Evolutionary conservation across 1,140 invertebrate genomes (phyloP).

Genomic region (Acromyrmex heyeri): DNA sequence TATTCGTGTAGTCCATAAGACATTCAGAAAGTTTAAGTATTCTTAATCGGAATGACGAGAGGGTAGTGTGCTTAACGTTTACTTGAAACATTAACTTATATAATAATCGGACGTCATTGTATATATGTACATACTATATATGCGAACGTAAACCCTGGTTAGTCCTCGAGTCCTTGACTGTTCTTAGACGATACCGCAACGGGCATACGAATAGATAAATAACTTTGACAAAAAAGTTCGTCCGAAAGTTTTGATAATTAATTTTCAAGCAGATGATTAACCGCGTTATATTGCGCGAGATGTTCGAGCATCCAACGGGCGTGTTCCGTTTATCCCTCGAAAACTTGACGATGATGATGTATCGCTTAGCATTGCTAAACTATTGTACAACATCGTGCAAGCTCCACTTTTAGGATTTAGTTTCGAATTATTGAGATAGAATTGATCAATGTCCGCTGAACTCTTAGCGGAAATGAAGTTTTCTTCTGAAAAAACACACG

Average conservation of each 20-base stretch:
- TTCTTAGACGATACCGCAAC: slow-evolving; percentile 58
- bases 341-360: slow-evolving; percentile 54
- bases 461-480: not conserved
- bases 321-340: slow-evolving; percentile 14
- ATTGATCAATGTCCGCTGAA: slow-evolving; percentile 30
- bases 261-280: slow-evolving; percentile 46
- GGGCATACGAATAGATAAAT: slow-evolving; percentile 32
- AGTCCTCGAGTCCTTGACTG: slow-evolving; percentile 83
- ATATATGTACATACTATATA: slow-evolving; percentile 82
- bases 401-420: not conserved
- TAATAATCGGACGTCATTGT: slow-evolving; percentile 69
- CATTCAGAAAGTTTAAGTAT: slow-evolving; percentile 37
- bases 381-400: slow-evolving; percentile 47
- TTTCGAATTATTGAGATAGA: slow-evolving; percentile 32
- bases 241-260: slow-evolving; percentile 42
- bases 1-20: slow-evolving; percentile 40
- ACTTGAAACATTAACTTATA: slow-evolving; percentile 67
- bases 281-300: slow-evolving; percentile 5
- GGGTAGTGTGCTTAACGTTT: slow-evolving; percentile 62
- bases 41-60: slow-evolving; percentile 65
- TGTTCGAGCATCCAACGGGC: slow-evolving; percentile 9
- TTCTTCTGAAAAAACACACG: not conserved
- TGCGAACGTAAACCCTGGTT: slow-evolving; percentile 85
- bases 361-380: slow-evolving; percentile 53
- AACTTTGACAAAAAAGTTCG: slow-evolving; percentile 34